Evolutionary conservation across 2,888 invertebrate genomes (phyloP), one percentile per base, ranked within the genome.

Genomic region (Cerastoderma edule): DNA sequence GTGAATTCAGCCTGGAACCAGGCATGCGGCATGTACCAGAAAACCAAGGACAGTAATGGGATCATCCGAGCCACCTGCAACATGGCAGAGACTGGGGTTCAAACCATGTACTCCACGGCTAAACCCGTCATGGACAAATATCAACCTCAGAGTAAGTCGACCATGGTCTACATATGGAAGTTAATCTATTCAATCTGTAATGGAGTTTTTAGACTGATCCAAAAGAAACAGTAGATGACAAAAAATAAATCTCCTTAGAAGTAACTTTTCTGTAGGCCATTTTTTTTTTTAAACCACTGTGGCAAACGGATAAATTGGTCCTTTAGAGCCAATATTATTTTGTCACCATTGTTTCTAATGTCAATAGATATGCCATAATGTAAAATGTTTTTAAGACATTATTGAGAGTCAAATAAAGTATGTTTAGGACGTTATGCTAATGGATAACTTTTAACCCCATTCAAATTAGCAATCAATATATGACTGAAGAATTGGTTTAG

Each of bases 1-100:
- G 95, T 97, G n/a, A 96, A 96, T 90, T 95, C 95, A 46, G 95
- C 97, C 54, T 95, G 96, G 87, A 95, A 94, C 68, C 95, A 95
- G 74, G 96, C 96, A 0, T 95, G 95, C 89, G 95, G 95, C 88
- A 93, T 96, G 67, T 97, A 97, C 91, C 94, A 93, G 75, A 95
- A 93, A 90, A 95, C 97, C 65, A 97, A 96, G 94, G 96, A 91
- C 0, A 87, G 85, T 71, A 88, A 89, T 79, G 64, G 83, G 0
- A 74, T 92, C n/a, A 83, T 92, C 39, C 85, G 87, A 44, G 85
- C 88, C 46, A 91, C 93, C 0, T 83, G 92, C 65, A 88, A 88
- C 50, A 83, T 90, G 33, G 92, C 93, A 1, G 93, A 93, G 76
- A 94, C 94, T 54, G 96, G 97, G 0, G 93, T 97, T 19, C 95